These are phyloP conservation scores for Drosophila setosimentum DNA, from an alignment of 2,888 invertebrate species.

Conservation along the genomic window DNA sequence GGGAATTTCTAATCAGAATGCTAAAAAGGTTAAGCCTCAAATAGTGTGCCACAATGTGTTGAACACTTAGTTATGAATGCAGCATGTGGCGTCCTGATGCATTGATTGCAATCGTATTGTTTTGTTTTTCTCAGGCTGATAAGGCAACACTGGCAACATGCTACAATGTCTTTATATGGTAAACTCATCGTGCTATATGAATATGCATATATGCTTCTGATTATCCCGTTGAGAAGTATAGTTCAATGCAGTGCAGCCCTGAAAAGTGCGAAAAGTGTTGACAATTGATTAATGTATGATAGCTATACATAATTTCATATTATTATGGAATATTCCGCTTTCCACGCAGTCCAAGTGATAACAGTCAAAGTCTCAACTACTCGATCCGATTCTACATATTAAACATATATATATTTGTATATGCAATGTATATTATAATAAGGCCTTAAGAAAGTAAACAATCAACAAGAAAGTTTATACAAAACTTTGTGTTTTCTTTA, in stretches of 20 bases:
- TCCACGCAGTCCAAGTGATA: constrained; percentile 45
- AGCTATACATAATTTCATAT: constrained; percentile 66
- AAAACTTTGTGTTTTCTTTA: constrained; percentile 28
- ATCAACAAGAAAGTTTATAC: constrained; percentile 57
- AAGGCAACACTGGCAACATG: constrained; percentile 43
- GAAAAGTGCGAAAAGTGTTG: constrained; percentile 73
- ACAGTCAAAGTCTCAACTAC: constrained; percentile 43
- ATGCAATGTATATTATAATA: background rate
- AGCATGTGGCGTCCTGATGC: constrained; percentile 39
- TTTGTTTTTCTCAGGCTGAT: constrained; percentile 71
- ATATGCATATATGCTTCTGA: constrained; percentile 31
- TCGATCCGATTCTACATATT: constrained; percentile 1
- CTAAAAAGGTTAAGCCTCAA: background rate
- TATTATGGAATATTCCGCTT: constrained; percentile 74
- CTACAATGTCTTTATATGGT: constrained; percentile 14
- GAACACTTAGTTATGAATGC: constrained; percentile 1
- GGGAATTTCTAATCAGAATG: constrained; percentile 26
- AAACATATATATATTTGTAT: background rate
- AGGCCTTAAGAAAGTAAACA: constrained; percentile 60
- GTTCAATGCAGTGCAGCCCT: constrained; percentile 61
- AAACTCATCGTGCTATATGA: background rate
- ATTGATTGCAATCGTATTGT: constrained; percentile 38
- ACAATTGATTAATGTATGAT: constrained; percentile 61
- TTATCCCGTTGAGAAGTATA: constrained; percentile 49
- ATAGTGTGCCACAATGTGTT: constrained; percentile 23